Evolutionary conservation across 2,113 vertebrate genomes (phyloP), one percentile per base, ranked within the genome.

Genomic region (Eulacestoma nigropectus): DNA sequence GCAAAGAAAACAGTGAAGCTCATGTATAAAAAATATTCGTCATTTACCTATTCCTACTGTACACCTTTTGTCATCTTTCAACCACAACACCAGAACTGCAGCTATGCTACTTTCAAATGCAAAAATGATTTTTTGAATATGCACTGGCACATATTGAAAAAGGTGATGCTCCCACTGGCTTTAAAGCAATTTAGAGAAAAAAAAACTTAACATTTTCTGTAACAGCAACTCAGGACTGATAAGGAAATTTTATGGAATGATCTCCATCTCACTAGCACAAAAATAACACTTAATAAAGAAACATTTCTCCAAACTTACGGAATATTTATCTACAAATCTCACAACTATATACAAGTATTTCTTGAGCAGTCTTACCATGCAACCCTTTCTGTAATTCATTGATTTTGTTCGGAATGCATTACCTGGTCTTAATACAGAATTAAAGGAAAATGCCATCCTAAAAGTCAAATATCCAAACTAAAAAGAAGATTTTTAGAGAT

Each of bases 311-410:
- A 94, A 79, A 90, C 26, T 63, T 77, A 79, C 6, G 67, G 39
- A 74, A 21, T 74, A 39, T 80, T 81, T 92, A 65, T 49, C 64
- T 88, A 59, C 14, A 62, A 78, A 84, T 49, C 65, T 93, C 67
- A 86, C n/a, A 90, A 82, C 33, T 20, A 67, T 67, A 85, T 42
- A 87, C 77, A 96, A 95, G 95, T 86, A 90, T 75, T 93, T 87
- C 41, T 83, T 76, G 16, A 82, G 57, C 15, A 62, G n/a, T 69
- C 63, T 44, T 94, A 46, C 15, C 15, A 19, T 42, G 26, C 56
- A 65, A 64, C 26, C 85, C 26, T 81, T 85, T 69, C 46, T 60
- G 52, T 57, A 73, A 94, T 70, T 84, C 41, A 94, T 6, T n/a
- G 78, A 37, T 72, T 96, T 92, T 88, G 16, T 89, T 84, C 92